Conservation (phyloP, 2,888 invertebrate genomes). For the Odontocolon sp. region DNA sequence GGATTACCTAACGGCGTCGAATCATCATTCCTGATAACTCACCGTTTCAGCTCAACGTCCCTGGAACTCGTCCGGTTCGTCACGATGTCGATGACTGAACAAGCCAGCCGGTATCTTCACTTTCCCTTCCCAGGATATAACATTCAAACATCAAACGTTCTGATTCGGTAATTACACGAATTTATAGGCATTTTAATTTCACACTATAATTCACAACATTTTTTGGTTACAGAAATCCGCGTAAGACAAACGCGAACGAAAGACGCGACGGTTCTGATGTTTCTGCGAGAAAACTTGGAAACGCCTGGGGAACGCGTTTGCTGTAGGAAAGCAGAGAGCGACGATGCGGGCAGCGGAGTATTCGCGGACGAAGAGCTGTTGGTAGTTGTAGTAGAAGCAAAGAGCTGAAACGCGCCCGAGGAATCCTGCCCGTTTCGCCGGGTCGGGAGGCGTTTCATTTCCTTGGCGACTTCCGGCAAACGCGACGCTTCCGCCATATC, state of each 20-base stretch:
- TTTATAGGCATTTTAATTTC: too few species aligned
- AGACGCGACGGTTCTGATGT: background rate
- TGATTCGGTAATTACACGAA: too few species aligned
- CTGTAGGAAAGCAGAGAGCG: background rate
- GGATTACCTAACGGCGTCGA: slow-evolving; percentile 34
- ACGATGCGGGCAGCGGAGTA: slow-evolving; percentile 12
- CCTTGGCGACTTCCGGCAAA: slow-evolving; percentile 80
- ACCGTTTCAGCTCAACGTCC: slow-evolving; percentile 18
- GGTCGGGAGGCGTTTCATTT: slow-evolving; percentile 78
- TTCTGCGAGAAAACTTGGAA: background rate
- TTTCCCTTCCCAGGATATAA: too few species aligned
- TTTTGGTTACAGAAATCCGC: too few species aligned
- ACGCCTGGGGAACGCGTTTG: background rate
- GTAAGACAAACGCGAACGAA: too few species aligned
- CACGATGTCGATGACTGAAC: background rate
- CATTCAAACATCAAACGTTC: too few species aligned
- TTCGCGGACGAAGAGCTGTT: background rate
- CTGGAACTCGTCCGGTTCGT: background rate
- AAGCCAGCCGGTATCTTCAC: background rate
- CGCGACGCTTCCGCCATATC: slow-evolving; percentile 80
- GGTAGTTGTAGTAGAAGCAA: background rate
- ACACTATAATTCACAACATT: too few species aligned
- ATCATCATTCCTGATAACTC: slow-evolving; percentile 32
- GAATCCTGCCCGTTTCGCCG: slow-evolving; percentile 47
- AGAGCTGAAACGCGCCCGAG: slow-evolving; percentile 10